Conservation (phyloP, 2,113 vertebrate genomes). For the Amazona vittata region DNA sequence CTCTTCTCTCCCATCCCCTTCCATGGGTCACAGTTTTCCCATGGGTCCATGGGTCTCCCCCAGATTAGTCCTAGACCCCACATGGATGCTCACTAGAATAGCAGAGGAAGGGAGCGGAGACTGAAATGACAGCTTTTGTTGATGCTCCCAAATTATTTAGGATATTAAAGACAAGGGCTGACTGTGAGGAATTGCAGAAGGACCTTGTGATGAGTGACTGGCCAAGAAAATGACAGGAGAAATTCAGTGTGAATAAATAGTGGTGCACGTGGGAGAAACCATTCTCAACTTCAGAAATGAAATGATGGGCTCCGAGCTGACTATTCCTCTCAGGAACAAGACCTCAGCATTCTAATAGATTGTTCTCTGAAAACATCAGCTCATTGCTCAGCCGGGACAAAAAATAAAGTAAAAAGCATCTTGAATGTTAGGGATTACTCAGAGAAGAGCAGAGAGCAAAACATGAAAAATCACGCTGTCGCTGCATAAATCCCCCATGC, state of each 20-base stretch:
- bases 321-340: conserved; percentile 39
- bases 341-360: conserved; percentile 13
- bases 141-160: neutral
- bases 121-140: neutral
- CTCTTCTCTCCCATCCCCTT: neutral
- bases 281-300: conserved; percentile 12
- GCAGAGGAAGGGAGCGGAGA: neutral
- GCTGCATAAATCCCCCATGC: neutral
- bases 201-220: neutral
- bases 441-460: conserved; percentile 25
- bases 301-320: conserved; percentile 40
- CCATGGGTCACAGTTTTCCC: neutral
- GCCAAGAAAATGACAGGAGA: conserved; percentile 39
- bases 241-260: conserved; percentile 16
- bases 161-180: neutral
- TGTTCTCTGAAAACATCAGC: conserved; percentile 12
- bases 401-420: neutral
- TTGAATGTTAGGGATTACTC: conserved; percentile 46
- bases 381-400: conserved; percentile 45
- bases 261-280: neutral
- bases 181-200: conserved; percentile 1
- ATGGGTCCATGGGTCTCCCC: accelerated
- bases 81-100: neutral
- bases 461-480: neutral
- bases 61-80: neutral